These are phyloP conservation scores for Pelobates cultripes DNA, from an alignment of 2,797 vertebrate species.

Conservation along the genomic window DNA sequence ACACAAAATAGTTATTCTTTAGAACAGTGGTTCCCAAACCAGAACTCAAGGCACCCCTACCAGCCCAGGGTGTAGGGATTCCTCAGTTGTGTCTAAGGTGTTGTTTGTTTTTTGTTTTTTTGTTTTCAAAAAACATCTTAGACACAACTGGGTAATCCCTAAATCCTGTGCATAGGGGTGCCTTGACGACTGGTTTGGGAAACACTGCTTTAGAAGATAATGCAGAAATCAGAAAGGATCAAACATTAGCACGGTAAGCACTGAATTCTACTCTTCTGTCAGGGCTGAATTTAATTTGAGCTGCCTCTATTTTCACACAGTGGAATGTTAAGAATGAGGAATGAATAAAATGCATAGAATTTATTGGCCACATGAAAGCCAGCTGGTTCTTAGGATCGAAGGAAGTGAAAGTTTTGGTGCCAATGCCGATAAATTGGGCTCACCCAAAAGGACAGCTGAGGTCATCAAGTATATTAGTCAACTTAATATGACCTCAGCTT, in stretches of 20 bases:
- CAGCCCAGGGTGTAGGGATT: no score
- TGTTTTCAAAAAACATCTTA: no score
- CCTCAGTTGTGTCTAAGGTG: no score
- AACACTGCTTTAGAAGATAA: no score
- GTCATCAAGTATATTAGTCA: slow-evolving; percentile 6
- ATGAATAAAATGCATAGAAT: slow-evolving; percentile 17
- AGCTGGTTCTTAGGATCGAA: slow-evolving; percentile 38
- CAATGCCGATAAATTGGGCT: slow-evolving; percentile 12
- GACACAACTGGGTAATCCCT: no score
- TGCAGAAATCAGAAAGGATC: not conserved
- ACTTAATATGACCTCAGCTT: slow-evolving; percentile 20
- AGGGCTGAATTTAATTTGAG: slow-evolving; percentile 24
- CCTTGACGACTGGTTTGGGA: no score
- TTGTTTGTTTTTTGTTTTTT: no score
- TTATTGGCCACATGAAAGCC: slow-evolving; percentile 42
- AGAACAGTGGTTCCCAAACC: no score
- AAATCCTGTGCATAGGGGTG: no score
- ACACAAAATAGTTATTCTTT: no score
- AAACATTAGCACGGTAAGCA: not conserved
- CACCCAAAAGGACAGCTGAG: slow-evolving; percentile 16
- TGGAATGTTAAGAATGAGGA: slow-evolving; percentile 42
- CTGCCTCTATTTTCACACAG: slow-evolving; percentile 16
- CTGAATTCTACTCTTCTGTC: not conserved
- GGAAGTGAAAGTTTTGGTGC: slow-evolving; percentile 44
- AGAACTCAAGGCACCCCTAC: no score